Evolutionary conservation across 2,113 vertebrate genomes (phyloP), one percentile per base, ranked within the genome.

Genomic region (Solenodon paradoxus): DNA sequence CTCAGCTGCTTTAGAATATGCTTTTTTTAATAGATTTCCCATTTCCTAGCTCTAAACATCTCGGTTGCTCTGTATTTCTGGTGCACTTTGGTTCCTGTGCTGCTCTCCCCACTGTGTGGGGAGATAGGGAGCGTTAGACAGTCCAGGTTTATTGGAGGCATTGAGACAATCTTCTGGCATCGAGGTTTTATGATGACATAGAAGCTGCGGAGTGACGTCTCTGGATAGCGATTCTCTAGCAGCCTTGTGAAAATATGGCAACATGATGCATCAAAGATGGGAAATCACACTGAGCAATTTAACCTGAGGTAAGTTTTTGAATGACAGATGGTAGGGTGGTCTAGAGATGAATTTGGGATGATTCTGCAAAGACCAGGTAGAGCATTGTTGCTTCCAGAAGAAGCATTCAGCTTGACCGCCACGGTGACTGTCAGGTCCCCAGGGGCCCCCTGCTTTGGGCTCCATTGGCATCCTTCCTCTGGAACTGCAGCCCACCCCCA

Each of bases 21-120:
- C 55, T 30, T 16, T 51, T 79, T 69, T 79, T 85, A 68, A 80
- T 92, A 13, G 38, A 22, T 88, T 80, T 72, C 71, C 74, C 68
- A 45, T 13, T 86, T 89, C 38, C 1, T 51, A 28, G 89, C 40
- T 49, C 55, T 64, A 81, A 89, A 20, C 28, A 30, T 35, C 35
- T 90, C 55, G 15, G 2, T 75, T 59, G n/a, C 74, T 94, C n/a
- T n/a, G 3, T 9, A 77, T 92, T 83, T 79, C 89, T 47, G 47
- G 74, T 2, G 3, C 32, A 59, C 38, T 61, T 28, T 75, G 80
- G 77, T 8, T 19, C n/a, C 47, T 59, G 30, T 38, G 12, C 17
- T 32, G 42, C 9, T 24, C 32, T 11, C 3, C 59, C n/a, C 6
- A 0, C 7, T 19, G 10, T 28, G 77, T 5, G 8, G n/a, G 9